Evolutionary conservation across 1,140 invertebrate genomes (phyloP).

Genomic region (Halyomorpha halys): DNA sequence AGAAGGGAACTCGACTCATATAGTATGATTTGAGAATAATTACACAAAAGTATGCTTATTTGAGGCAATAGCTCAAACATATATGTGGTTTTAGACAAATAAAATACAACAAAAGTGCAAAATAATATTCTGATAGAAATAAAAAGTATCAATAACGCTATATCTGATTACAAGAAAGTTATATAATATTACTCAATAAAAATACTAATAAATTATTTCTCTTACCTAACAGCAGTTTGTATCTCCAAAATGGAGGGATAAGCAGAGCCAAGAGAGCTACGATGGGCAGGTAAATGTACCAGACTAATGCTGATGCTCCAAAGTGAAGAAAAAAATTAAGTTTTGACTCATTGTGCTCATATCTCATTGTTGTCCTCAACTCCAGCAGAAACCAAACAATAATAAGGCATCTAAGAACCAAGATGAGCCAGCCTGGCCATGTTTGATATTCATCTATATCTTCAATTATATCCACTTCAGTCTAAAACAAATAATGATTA

Average conservation of each 20-base stretch:
- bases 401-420: slow-evolving; percentile 73
- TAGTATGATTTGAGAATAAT: no score
- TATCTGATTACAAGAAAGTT: no score
- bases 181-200: no score
- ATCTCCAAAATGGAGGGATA: slow-evolving; percentile 88
- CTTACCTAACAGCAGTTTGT: slow-evolving; percentile 84
- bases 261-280: slow-evolving; percentile 86
- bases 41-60: no score
- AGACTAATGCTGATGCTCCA: slow-evolving; percentile 91
- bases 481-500: slow-evolving; percentile 47
- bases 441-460: slow-evolving; percentile 96
- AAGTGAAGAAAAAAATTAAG: slow-evolving; percentile 90
- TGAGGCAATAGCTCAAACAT: no score
- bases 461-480: slow-evolving; percentile 88
- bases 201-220: no score
- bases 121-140: no score
- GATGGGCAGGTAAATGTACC: slow-evolving; percentile 95
- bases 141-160: no score
- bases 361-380: slow-evolving; percentile 82
- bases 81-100: no score
- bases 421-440: slow-evolving; percentile 88
- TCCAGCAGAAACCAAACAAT: slow-evolving; percentile 94
- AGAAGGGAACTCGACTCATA: no score
- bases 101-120: no score
- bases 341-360: slow-evolving; percentile 83